These are phyloP conservation scores for Tenthredo scrophulariae DNA, from an alignment of 2,888 invertebrate species.

Conservation along the genomic window DNA sequence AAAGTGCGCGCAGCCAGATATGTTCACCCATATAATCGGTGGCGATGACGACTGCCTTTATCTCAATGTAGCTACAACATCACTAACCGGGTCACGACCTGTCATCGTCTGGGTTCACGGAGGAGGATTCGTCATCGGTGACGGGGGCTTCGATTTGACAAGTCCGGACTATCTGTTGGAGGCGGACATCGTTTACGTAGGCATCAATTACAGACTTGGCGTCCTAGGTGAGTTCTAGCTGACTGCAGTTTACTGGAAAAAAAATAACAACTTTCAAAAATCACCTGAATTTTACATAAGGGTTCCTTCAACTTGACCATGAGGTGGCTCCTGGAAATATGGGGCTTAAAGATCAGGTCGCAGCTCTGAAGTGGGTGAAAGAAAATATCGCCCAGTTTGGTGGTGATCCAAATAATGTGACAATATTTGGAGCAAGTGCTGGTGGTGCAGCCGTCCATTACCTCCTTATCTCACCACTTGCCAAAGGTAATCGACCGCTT, in stretches of 20 bases:
- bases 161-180: constrained; percentile 38
- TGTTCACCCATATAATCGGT: background rate
- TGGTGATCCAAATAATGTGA: constrained; percentile 69
- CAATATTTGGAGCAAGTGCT: constrained; percentile 69
- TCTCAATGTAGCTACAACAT: constrained; percentile 75
- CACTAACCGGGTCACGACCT: constrained; percentile 61
- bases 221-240: constrained; percentile 18
- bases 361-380: constrained; percentile 68
- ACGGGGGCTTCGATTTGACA: background rate
- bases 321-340: constrained; percentile 68
- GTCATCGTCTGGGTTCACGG: constrained; percentile 47
- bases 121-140: constrained; percentile 28
- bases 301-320: constrained; percentile 69
- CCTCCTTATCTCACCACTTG: constrained; percentile 64
- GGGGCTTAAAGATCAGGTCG: constrained; percentile 69
- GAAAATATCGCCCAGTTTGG: constrained; percentile 69
- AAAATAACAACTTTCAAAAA: background rate
- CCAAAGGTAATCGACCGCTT: constrained; percentile 63
- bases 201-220: constrained; percentile 44
- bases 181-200: constrained; percentile 34
- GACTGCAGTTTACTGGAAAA: background rate
- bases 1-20: constrained; percentile 64
- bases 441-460: constrained; percentile 63
- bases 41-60: constrained; percentile 80
- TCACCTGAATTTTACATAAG: constrained; percentile 56